phyloP scores from a whole-genome alignment of 2,113 vertebrate species.

The Ictidomys tridecemlineatus region DNA sequence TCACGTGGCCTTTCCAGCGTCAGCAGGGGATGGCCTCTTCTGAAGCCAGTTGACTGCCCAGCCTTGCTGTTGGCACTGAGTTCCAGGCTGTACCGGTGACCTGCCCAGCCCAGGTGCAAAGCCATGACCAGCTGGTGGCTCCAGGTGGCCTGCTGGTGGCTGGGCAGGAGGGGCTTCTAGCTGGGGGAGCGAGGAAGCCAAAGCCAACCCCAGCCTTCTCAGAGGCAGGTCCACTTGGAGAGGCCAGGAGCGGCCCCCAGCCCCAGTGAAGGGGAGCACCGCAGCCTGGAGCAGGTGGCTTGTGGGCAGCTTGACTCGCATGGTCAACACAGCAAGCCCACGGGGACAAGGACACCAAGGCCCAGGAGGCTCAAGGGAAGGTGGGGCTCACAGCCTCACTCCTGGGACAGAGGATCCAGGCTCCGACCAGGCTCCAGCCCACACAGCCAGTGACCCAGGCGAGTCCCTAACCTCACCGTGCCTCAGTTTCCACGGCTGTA shows the following conservation, averaged over 20 bases:
- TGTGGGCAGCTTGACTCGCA: rapidly evolving
- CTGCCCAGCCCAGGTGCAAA: neutral
- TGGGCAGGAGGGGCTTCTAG: neutral
- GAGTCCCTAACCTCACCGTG: neutral
- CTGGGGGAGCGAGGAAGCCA: neutral
- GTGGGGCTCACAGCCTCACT: neutral
- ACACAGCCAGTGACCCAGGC: rapidly evolving
- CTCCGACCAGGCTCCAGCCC: neutral
- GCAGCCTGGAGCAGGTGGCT: neutral
- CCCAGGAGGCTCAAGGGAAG: rapidly evolving
- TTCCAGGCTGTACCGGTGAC: neutral
- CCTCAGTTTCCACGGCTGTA: neutral
- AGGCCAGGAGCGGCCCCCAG: neutral
- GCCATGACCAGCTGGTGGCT: neutral
- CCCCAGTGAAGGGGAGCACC: neutral
- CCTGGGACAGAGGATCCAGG: neutral
- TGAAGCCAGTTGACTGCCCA: rapidly evolving
- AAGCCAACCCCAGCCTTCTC: neutral
- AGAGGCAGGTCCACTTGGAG: neutral
- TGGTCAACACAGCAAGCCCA: rapidly evolving
- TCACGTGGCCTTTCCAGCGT: neutral
- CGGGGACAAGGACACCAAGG: neutral
- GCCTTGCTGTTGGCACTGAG: rapidly evolving
- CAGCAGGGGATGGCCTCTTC: rapidly evolving
- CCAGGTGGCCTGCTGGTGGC: neutral